Evolutionary conservation across 2,888 invertebrate genomes (phyloP), one percentile per base, ranked within the genome.

Genomic region (Campoplex nolae): DNA sequence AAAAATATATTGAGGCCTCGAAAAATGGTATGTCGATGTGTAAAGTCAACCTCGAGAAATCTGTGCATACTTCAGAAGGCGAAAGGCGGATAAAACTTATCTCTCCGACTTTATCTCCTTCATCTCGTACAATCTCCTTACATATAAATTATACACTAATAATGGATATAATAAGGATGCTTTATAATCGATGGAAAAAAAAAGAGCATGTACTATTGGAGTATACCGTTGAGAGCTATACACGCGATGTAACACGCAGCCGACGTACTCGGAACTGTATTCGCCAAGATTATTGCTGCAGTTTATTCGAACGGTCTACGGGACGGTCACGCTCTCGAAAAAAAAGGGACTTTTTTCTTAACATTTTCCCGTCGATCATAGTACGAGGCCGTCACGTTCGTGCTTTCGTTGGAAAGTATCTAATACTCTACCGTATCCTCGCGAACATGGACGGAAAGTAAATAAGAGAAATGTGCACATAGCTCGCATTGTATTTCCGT

Each of bases 401-500:
- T 83, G 86, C 88, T 89, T 89, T 87, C 86, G 86, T 84, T 83
- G 73, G 82, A 87, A 84, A 87, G 85, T 86, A 86, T 77, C 81
- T 84, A 76, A 82, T 73, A 48, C 70, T 73, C 75, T 77, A 45
- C 62, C 62, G 54, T 79, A 58, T 84, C 51, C 48, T 76, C 18
- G 65, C 54, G 28, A 67, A 87, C 82, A 85, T 62, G 70, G 48
- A 56, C 78, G 74, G 68, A 81, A 85, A 87, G 85, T 85, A 82
- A 87, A 85, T 85, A 79, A 87, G 82, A 79, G 71, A 87, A 85
- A 85, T 75, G 79, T 84, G 78, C 51, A 56, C 38, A 23, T n/a
- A 56, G 42, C 23, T 28, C 42, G 67, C 74, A 56, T 70, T 48
- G 38, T 42, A 32, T 73, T 86, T 56, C 38, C 23, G 42, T 35